Evolutionary conservation across 2,888 invertebrate genomes (phyloP), one percentile per base, ranked within the genome.

Genomic region (Dryobotodes eremita): DNA sequence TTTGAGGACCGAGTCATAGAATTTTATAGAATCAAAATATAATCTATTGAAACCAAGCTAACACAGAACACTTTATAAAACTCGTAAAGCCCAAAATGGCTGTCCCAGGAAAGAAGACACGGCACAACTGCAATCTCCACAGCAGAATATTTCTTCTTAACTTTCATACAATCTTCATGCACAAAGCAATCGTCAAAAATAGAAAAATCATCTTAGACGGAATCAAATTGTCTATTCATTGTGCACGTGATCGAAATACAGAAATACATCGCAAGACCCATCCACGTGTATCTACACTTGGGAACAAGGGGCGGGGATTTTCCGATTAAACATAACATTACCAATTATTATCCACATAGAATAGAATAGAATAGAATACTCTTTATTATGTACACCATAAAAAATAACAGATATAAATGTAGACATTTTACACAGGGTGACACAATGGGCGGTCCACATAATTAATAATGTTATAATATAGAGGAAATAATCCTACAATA

Each of bases 281-380:
- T 57, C 26, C 70, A 82, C 83, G 83, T 77, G 82, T 76, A 53
- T 42, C 13, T 23, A 76, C 75, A 62, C 76, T 68, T 71, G 61
- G 50, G 8, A 48, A 17, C 48, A 59, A 64, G 55, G 31, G 10
- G 5, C n/a, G 17, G 23, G 23, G 23, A 48, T 70, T 59, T 70
- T 57, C 65, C 65, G 65, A 17, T 59, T n/a, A 10, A n/a, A 50
- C n/a, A 31, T n/a, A 53, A n/a, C 68, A 57, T 42, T 36, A 31
- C 42, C 50, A 68, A 23, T 72, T 55, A 53, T 36, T 53, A 42
- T 8, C 0, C 13, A 17, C n/a, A n/a, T n/a, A n/a, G n/a, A n/a
- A n/a, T n/a, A n/a, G n/a, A n/a, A n/a, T n/a, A n/a, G n/a, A n/a
- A n/a, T n/a, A n/a, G n/a, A n/a, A n/a, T n/a, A n/a, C n/a, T n/a